Evolutionary conservation across 2,888 invertebrate species (phyloP), one percentile per base, ranked within the genome.

Genomic region (Ectobius pallidus): DNA sequence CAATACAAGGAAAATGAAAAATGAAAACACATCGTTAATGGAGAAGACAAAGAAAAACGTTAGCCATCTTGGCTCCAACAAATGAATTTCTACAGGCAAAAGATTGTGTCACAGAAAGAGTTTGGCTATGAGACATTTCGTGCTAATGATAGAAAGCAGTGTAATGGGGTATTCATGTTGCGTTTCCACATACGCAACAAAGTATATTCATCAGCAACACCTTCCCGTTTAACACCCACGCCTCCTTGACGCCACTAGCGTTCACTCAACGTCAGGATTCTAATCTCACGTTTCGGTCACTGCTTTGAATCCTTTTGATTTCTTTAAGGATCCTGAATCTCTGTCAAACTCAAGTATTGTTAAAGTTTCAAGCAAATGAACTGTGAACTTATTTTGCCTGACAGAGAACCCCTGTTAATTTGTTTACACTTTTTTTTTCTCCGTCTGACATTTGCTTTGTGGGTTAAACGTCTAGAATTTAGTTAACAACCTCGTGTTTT

Each of bases 121-220:
- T 22, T 52, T 46, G 20, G 52, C 14, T 52, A 25, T 52, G 52
- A 52, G 52, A 22, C 25, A 2, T 20, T 39, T 20, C 20, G 20
- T 63, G 72, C 72, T 72, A 68, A 72, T 68, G 62, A 72, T 68
- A 68, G 69, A 49, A 68, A 58, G 34, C 39, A 34, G 58, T 72
- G 55, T 72, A 68, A 68, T 72, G 72, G 68, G 72, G 69, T 44
- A 72, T 69, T 72, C 72, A 72, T 72, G 72, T 72, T 44, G 72
- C 72, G 72, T 72, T 69, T 61, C 72, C 25, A 44, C n/a, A 46
- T 44, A 11, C 32, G 67, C 69, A 72, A 72, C 72, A 58, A 69
- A 71, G 30, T 55, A 25, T 55, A 16, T n/a, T 55, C 55, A 22
- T 25, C 25, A 34, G 34, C 52, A 52, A 1, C 25, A 16, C 7